Base-by-base conservation (phyloP, 2,888 invertebrate species). In the Philopedon plagiatum region DNA sequence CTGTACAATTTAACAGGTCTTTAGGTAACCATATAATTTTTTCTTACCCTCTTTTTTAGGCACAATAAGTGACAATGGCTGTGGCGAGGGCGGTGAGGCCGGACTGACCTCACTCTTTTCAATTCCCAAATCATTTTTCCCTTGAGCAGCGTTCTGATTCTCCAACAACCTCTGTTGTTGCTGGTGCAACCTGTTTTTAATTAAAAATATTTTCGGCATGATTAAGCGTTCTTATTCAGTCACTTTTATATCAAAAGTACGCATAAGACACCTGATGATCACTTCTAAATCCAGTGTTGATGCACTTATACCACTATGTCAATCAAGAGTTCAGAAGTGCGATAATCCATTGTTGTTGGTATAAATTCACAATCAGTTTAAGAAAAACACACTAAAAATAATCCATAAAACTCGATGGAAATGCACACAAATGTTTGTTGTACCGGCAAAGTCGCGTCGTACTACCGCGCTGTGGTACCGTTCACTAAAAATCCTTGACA, bases 191-290 rank as follows among this genome's bases (percentile, higher is more conserved):
- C 95, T 91, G 86, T 95, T 94, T 88, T 95, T 96, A 82, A 96
- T 94, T 81, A 95, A 87, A 87, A 95, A 96, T 87, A 96, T 96
- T 90, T 96, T 96, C 90, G 96, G 96, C 96, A 96, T 96, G 44
- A 57, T 63, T n/a, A 15, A 51, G 26, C 26, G 51, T 51, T 51
- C 23, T 51, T 51, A 51, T 46, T 23, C 23, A 58, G 21, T 34
- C 62, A 62, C 62, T 62, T 29, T 13, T 0, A 18, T 8, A 34
- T n/a, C n/a, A n/a, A 2, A 39, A n/a, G 15, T 39, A 13, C 13
- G 15, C 39, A 4, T 39, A n/a, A n/a, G n/a, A 15, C 39, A 51
- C 29, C 8, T 15, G 5, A n/a, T n/a, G n/a, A 46, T 29, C 13
- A 51, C 29, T 29, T 5, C 13, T 51, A 29, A 51, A 51, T 51